Evolutionary conservation across 2,797 vertebrate species (phyloP), one percentile per base, ranked within the genome.

Genomic region (Knipowitschia caucasica): DNA sequence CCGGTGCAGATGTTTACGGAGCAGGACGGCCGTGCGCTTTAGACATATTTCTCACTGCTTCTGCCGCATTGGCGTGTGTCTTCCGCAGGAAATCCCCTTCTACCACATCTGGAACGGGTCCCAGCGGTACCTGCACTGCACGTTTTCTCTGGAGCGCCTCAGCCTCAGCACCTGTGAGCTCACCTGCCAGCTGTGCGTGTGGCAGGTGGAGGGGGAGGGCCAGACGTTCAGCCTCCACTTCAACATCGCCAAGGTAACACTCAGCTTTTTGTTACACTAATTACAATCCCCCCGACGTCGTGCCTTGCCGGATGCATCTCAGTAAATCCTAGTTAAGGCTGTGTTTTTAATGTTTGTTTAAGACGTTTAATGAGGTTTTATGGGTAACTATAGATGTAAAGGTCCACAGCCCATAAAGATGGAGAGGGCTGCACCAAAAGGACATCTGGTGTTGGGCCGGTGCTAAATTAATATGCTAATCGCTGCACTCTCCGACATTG

Each of bases 191-290:
- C 92, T 99, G 88, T 99, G 96, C 78, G 93, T 98, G 78, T 98
- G 96, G 95, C 96, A 99, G 88, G 95, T 99, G 82, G 97, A 99
- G 65, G 97, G 97, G 0, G 96, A 99, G 0, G 96, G 97, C 14
- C 97, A 99, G 89, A 98, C 94, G 85, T 94, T 99, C 85, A 88
- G 88, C 14, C 88, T 99, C 60, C 92, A 98, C 86, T 94, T 95
- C 78, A 98, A 98, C 79, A 95, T 99, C 5, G 91, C 92, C 78
- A 99, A 98, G 95, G 97, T 98, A 86, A 85, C 40, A 26, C 23
- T 42, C 15, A 9, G 31, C 40, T 21, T 10, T 47, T 31, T 31
- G 27, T 47, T 31, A 31, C 14, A 6, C 39, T 42, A 42, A 42
- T 42, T 42, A 42, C 39, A 42, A 42, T 23, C 24, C 39, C 39